phyloP scores from a whole-genome alignment of 2,797 vertebrate species.

The Gymnodraco acuticeps region DNA sequence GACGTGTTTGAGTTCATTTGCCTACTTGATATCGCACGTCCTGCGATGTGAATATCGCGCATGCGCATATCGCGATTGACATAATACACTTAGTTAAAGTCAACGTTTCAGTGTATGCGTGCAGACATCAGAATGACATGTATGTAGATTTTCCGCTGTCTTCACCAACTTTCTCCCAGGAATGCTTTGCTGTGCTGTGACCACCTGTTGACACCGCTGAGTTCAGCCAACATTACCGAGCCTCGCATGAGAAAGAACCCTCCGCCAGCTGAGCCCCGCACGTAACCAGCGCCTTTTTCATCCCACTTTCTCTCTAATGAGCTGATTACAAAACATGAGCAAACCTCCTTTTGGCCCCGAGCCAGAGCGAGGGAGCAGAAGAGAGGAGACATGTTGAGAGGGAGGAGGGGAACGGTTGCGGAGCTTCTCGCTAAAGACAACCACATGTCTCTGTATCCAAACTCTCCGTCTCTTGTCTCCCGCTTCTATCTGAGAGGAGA shows the following conservation, averaged over 20 bases:
- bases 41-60: too few species aligned
- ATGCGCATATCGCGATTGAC: too few species aligned
- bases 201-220: conserved; percentile 52
- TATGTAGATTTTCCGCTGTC: conserved; percentile 14
- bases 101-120: not conserved
- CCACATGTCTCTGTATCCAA: conserved; percentile 84
- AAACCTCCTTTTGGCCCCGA: conserved; percentile 51
- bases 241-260: conserved; percentile 34
- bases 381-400: conserved; percentile 15
- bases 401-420: conserved; percentile 30
- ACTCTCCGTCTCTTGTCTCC: conserved; percentile 76
- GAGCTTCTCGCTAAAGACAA: conserved; percentile 81
- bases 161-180: conserved; percentile 13
- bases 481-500: conserved; percentile 85
- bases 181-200: conserved; percentile 1
- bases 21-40: too few species aligned
- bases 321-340: conserved; percentile 75
- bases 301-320: conserved; percentile 68
- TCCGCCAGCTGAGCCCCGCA: conserved; percentile 24
- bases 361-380: conserved; percentile 15
- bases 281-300: conserved; percentile 49
- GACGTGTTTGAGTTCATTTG: too few species aligned
- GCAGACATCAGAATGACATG: not conserved
- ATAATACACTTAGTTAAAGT: too few species aligned
- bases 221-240: conserved; percentile 26